These are phyloP conservation scores for Cheilosia scutellata DNA, from an alignment of 2,888 invertebrate genomes.

Conservation along the genomic window DNA sequence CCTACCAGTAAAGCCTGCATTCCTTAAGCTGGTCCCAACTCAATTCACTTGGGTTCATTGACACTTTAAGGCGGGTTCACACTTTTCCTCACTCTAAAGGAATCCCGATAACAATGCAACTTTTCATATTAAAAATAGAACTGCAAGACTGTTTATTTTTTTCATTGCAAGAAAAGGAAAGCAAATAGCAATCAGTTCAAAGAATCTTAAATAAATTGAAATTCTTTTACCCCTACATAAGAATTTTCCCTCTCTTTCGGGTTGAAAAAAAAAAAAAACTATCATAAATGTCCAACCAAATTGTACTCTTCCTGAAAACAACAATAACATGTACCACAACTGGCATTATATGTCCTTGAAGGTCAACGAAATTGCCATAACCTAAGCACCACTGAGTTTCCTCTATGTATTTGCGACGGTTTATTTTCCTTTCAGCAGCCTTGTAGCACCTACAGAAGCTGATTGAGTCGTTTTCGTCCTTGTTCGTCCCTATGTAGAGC, in stretches of 20 bases:
- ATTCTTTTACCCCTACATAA: constrained; percentile 8
- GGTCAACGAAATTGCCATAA: constrained; percentile 69
- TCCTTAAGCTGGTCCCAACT: constrained; percentile 1
- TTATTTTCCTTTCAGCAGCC: constrained; percentile 30
- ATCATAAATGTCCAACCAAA: constrained; percentile 41
- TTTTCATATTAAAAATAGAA: constrained; percentile 20
- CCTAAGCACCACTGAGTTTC: constrained; percentile 16
- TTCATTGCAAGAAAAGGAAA: constrained; percentile 18
- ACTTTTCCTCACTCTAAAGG: background rate
- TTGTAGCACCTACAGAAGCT: constrained; percentile 57
- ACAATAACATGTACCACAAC: constrained; percentile 75
- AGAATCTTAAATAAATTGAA: constrained; percentile 58
- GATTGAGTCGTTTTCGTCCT: constrained; percentile 71
- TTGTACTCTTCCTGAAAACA: constrained; percentile 24
- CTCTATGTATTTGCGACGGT: constrained; percentile 28
- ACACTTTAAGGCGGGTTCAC: constrained; percentile 15
- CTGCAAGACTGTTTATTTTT: background rate
- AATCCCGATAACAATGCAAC: constrained; percentile 15
- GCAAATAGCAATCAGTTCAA: constrained; percentile 55
- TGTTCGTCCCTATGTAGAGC: constrained; percentile 53
- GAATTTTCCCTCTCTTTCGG: constrained; percentile 7
- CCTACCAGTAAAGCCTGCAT: background rate
- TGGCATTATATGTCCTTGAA: constrained; percentile 80
- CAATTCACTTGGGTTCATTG: constrained; percentile 32
- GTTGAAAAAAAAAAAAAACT: constrained; percentile 11